phyloP scores from a whole-genome alignment of 2,113 vertebrate genomes.

The Pyxicephalus adspersus region DNA sequence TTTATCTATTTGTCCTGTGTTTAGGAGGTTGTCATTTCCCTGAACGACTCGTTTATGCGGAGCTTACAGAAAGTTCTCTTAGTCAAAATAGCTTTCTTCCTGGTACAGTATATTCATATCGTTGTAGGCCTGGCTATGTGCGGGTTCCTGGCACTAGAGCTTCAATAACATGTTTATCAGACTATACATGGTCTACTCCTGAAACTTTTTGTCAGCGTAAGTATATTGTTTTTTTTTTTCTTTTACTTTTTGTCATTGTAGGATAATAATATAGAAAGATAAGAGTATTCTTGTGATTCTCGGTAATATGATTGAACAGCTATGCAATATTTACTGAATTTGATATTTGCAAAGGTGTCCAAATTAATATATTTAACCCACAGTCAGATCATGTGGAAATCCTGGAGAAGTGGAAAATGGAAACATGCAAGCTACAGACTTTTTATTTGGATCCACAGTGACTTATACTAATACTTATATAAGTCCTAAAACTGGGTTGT shows the following conservation, averaged over 20 bases:
- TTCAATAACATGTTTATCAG: not conserved
- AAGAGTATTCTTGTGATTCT: too few species aligned
- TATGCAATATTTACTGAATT: too few species aligned
- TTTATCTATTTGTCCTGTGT: too few species aligned
- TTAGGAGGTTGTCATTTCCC: not conserved
- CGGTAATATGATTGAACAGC: too few species aligned
- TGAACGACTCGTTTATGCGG: not conserved
- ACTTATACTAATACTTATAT: constrained; percentile 60
- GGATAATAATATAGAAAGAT: too few species aligned
- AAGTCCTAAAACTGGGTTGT: too few species aligned
- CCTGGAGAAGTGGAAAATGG: not conserved
- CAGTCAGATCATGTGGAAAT: not conserved
- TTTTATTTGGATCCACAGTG: constrained; percentile 58
- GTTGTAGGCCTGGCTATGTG: not conserved
- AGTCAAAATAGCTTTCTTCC: not conserved
- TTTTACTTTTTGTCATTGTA: too few species aligned
- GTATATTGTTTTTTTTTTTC: not conserved
- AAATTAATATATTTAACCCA: too few species aligned
- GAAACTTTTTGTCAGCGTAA: not conserved
- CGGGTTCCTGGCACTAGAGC: not conserved
- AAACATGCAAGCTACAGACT: not conserved
- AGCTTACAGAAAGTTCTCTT: not conserved
- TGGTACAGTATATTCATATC: not conserved
- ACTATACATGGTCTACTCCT: not conserved
- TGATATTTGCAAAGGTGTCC: too few species aligned